Conservation (phyloP, 37 sponge, comb jelly and placozoan species). For the Beroe ovata region DNA sequence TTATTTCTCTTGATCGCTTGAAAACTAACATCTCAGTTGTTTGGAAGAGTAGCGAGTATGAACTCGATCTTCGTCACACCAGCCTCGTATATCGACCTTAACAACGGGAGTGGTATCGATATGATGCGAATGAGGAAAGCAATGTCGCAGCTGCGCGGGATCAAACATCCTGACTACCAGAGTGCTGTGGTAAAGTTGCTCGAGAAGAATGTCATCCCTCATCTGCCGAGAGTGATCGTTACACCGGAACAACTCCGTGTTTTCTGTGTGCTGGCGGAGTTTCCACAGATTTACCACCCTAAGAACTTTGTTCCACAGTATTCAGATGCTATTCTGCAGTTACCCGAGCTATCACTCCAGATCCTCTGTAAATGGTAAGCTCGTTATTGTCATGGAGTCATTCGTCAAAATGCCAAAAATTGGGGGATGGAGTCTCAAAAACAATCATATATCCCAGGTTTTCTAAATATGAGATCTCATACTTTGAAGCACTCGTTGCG, state of each 20-base stretch:
- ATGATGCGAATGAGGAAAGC: conserved; percentile 44
- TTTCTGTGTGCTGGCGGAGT: conserved; percentile 49
- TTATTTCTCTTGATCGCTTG: too few species aligned
- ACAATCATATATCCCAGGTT: conserved; percentile 1
- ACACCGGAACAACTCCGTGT: conserved; percentile 43
- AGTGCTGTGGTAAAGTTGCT: not conserved
- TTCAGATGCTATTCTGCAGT: conserved; percentile 18
- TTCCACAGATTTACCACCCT: conserved; percentile 6
- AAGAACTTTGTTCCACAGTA: conserved; percentile 51
- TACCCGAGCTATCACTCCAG: not conserved
- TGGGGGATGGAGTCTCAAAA: too few species aligned
- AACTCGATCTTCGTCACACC: conserved; percentile 37
- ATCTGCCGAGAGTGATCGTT: conserved; percentile 18
- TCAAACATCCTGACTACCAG: conserved; percentile 59
- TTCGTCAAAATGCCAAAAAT: too few species aligned
- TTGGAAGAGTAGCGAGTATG: conserved; percentile 21
- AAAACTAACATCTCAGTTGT: too few species aligned
- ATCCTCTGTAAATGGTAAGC: conserved; percentile 31
- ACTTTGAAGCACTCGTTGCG: conserved; percentile 36
- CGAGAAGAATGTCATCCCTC: conserved; percentile 16
- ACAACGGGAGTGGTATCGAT: conserved; percentile 36
- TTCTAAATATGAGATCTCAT: conserved; percentile 25
- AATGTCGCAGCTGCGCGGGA: not conserved
- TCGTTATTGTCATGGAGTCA: too few species aligned
- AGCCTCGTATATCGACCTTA: not conserved